A percentile compares a stretch with the other conserved stretches of the same genome.
Evolutionary conservation across 2,888 invertebrate species (phyloP).

Genomic region (Cremastobaeus sp.): DNA sequence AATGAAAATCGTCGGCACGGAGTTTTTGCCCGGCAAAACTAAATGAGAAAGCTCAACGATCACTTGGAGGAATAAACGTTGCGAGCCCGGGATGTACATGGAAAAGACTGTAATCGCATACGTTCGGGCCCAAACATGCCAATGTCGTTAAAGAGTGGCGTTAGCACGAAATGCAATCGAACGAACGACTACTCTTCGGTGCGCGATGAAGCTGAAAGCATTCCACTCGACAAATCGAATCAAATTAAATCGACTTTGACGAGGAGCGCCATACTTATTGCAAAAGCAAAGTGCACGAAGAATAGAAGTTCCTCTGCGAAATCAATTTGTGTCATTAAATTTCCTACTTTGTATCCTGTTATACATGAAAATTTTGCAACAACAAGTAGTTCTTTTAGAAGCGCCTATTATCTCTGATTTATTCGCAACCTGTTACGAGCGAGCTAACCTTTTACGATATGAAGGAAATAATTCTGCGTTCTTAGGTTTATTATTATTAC

Average conservation of each 20-base stretch:
- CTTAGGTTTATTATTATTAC: no score
- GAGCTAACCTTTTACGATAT: no score
- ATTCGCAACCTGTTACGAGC: no score
- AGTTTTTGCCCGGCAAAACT: conserved; percentile 33
- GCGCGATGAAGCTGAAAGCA: conserved; percentile 53
- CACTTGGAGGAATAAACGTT: conserved; percentile 34
- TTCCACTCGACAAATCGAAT: conserved; percentile 56
- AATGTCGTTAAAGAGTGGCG: conserved; percentile 52
- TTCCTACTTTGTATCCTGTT: conserved; percentile 29
- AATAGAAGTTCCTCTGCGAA: conserved; percentile 33
- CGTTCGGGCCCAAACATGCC: conserved; percentile 43
- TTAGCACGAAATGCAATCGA: conserved; percentile 45
- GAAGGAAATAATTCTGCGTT: no score
- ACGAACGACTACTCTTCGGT: conserved; percentile 48
- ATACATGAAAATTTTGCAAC: conserved; percentile 30
- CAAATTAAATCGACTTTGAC: conserved; percentile 54
- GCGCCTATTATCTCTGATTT: background rate
- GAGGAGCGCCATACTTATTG: conserved; percentile 40
- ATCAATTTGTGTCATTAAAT: conserved; percentile 45
- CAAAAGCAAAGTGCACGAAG: conserved; percentile 49
- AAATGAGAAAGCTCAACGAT: conserved; percentile 29
- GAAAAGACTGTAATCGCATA: conserved; percentile 32
- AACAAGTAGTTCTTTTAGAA: conserved; percentile 31
- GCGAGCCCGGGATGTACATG: conserved; percentile 28
- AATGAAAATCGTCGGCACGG: conserved; percentile 37